Evolutionary conservation across 2,888 invertebrate species (phyloP), one percentile per base, ranked within the genome.

Genomic region (Drosophila falleni): DNA sequence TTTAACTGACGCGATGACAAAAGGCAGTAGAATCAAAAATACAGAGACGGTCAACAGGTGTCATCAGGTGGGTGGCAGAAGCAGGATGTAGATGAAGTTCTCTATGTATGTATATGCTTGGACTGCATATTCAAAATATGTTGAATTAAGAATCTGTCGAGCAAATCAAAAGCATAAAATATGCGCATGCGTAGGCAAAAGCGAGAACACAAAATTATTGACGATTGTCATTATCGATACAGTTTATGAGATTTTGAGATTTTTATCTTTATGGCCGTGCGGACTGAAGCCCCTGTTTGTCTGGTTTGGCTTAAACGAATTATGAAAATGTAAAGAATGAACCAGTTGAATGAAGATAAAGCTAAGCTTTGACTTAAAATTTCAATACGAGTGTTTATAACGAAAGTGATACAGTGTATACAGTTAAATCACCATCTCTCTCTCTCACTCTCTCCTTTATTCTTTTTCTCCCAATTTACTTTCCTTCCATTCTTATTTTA

Each of bases 181-280:
- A 71, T 66, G 37, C 61, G 54, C 53, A 50, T 72, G 67, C 41
- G 39, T 55, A 47, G 33, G 39, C 50, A 58, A 47, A 39, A 50
- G 2, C n/a, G 8, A 44, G 56, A 60, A 39, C 47, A 44, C 19
- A 49, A 51, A 44, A 73, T 44, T 35, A 44, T 44, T 31, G 39
- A 59, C 46, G 60, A 60, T 54, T 59, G 35, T 70, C 71, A 72
- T 82, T 77, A 82, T 80, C 70, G 61, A 65, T 67, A 80, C 83
- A 77, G 86, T 74, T 85, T 85, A 77, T 85, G 69, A 82, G 83
- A 85, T 87, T 53, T 31, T 85, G 69, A 82, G 83, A 85, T 87
- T 53, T 31, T 68, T 72, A 87, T 85, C 84, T 85, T 77, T 77
- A 82, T 78, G 41, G 69, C 46, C 56, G 19, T 19, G 19, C 19